Percentiles rank a stretch among this genome's conserved stretches.
phyloP scores from a whole-genome alignment of 2,888 invertebrate genomes.

The Acanthosoma haemorrhoidale region DNA sequence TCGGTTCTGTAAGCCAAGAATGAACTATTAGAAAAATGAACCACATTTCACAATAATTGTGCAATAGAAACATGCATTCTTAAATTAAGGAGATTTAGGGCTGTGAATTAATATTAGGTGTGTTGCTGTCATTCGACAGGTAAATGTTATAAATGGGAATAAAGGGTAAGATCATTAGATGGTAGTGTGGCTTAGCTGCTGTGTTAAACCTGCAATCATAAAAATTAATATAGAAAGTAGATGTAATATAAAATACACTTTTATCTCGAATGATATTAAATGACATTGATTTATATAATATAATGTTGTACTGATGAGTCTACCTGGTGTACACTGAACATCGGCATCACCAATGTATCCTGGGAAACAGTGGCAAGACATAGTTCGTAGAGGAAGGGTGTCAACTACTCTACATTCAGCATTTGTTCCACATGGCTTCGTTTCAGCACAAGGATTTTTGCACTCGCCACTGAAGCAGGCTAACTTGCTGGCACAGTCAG shows the following conservation, averaged over 20 bases:
- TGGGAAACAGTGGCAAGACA: conserved; percentile 78
- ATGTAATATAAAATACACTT: background rate
- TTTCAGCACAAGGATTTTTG: conserved; percentile 71
- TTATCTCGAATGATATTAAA: background rate
- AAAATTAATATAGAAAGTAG: conserved; percentile 22
- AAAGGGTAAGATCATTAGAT: conserved; percentile 23
- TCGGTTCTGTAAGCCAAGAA: conserved; percentile 26
- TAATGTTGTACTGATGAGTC: background rate
- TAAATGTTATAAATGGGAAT: conserved; percentile 26
- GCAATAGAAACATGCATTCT: background rate
- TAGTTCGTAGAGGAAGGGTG: conserved; percentile 77
- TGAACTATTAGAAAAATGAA: background rate
- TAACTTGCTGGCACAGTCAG: conserved; percentile 76
- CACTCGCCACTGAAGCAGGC: conserved; percentile 77
- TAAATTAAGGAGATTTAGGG: background rate
- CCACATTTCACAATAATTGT: background rate
- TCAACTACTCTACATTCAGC: conserved; percentile 81
- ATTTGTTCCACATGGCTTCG: conserved; percentile 71
- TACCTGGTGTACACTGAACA: conserved; percentile 74
- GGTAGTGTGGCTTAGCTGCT: conserved; percentile 29
- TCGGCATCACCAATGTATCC: conserved; percentile 83
- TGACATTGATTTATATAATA: background rate
- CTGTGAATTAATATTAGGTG: conserved; percentile 26
- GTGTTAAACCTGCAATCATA: conserved; percentile 34
- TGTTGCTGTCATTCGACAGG: conserved; percentile 31